These are phyloP conservation scores for Stratiolaelaps scimitus DNA, from an alignment of 1,140 invertebrate species.

Conservation along the genomic window DNA sequence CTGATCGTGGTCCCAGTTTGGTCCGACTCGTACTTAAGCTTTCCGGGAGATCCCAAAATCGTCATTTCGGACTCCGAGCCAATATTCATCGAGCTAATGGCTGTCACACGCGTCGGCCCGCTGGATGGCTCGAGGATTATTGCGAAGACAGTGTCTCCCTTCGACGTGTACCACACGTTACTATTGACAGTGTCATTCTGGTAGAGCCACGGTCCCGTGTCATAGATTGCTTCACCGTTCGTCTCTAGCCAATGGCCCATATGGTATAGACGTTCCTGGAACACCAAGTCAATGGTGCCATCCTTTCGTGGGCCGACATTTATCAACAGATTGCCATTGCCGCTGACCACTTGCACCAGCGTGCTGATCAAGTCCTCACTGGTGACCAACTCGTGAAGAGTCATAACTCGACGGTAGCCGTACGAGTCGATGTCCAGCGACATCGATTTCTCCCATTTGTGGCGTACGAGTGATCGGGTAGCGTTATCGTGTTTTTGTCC, in stretches of 20 bases:
- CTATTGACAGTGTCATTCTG: constrained; percentile 63
- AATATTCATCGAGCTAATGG: too few species aligned
- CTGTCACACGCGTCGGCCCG: constrained; percentile 1
- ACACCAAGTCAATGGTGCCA: constrained; percentile 44
- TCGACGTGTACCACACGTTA: constrained; percentile 48
- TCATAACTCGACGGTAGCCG: background rate
- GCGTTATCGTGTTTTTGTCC: constrained; percentile 54
- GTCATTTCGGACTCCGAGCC: too few species aligned
- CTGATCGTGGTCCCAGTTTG: too few species aligned
- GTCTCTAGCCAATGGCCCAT: constrained; percentile 44
- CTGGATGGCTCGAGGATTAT: constrained; percentile 55
- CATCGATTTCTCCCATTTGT: background rate
- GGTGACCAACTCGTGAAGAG: background rate
- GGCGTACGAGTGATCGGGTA: background rate
- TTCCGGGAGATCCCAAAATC: too few species aligned
- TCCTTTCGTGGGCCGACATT: constrained; percentile 41
- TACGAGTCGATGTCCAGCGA: background rate
- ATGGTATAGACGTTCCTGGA: constrained; percentile 44
- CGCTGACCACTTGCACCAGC: background rate
- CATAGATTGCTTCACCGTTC: constrained; percentile 45
- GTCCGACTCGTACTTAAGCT: too few species aligned
- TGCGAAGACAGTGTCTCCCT: constrained; percentile 48
- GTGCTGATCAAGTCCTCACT: background rate
- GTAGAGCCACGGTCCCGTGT: constrained; percentile 36
- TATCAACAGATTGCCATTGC: constrained; percentile 42